Percentiles rank a stretch among this genome's conserved stretches.
Conservation (phyloP, 1,140 invertebrate genomes). For the Ostrea edulis region DNA sequence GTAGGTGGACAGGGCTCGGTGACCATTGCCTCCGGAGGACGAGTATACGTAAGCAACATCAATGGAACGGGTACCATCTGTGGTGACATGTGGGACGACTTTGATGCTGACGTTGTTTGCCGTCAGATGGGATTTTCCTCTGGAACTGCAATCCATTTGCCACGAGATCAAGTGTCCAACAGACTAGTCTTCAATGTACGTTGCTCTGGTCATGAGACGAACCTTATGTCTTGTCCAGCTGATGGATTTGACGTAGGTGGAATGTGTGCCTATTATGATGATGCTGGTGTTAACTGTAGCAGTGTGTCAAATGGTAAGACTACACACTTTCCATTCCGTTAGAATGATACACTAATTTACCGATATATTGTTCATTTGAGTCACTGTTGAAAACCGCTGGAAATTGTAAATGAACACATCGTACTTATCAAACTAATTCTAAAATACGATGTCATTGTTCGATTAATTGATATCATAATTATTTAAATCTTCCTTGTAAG, state of each 20-base stretch:
- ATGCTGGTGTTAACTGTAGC: too few relatives aligned
- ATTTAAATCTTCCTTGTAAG: too few relatives aligned
- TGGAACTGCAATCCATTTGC: not conserved
- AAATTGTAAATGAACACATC: too few relatives aligned
- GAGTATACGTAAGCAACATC: not conserved
- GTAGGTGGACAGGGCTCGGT: not conserved
- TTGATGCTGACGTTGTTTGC: not conserved
- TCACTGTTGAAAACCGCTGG: too few relatives aligned
- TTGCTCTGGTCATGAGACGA: not conserved
- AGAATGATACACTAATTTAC: not conserved
- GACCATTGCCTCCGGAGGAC: not conserved
- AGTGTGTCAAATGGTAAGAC: too few relatives aligned
- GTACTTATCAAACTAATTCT: too few relatives aligned
- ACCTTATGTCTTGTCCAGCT: not conserved
- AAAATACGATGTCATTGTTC: too few relatives aligned
- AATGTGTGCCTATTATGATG: too few relatives aligned
- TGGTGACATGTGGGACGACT: not conserved
- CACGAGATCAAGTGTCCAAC: not conserved
- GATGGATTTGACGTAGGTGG: not conserved
- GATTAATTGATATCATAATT: too few relatives aligned
- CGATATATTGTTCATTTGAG: not conserved
- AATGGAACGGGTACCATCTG: not conserved
- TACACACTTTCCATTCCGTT: not conserved
- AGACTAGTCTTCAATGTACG: not conserved
- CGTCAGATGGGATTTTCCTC: conserved; percentile 4